phyloP scores from a whole-genome alignment of 2,113 vertebrate genomes.

The Coreoperca whiteheadi region DNA sequence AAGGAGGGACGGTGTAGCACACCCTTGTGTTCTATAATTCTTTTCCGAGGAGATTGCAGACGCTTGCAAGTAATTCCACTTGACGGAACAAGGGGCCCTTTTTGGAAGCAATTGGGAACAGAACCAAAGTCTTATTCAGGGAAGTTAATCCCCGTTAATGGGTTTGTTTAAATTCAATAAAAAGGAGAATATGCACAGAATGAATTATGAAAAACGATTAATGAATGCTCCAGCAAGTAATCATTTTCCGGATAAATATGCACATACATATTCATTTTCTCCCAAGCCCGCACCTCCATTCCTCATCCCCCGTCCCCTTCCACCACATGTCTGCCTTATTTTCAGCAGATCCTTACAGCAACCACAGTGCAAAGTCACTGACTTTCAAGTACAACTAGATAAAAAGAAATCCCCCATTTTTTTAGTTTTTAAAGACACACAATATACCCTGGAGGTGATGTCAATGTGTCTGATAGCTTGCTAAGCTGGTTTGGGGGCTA shows the following conservation, averaged over 20 bases:
- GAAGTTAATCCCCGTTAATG: slow-evolving; percentile 85
- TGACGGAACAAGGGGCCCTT: slow-evolving; percentile 77
- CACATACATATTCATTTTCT: slow-evolving; percentile 77
- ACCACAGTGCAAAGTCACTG: background rate
- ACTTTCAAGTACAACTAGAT: slow-evolving; percentile 14
- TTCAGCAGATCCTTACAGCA: slow-evolving; percentile 23
- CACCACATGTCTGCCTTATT: slow-evolving; percentile 27
- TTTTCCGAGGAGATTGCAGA: slow-evolving; percentile 76
- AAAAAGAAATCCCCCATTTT: background rate
- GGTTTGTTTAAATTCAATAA: slow-evolving; percentile 85
- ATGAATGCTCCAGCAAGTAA: slow-evolving; percentile 80
- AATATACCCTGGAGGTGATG: background rate
- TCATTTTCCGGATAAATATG: slow-evolving; percentile 81
- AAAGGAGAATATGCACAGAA: slow-evolving; percentile 77
- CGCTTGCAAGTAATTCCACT: slow-evolving; percentile 77
- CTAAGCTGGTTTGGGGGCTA: slow-evolving; percentile 19
- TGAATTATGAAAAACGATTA: slow-evolving; percentile 82
- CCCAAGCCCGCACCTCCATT: background rate
- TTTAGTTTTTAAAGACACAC: background rate
- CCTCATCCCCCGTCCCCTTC: background rate
- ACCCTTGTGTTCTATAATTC: slow-evolving; percentile 78
- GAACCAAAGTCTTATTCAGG: slow-evolving; percentile 82
- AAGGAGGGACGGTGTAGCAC: slow-evolving; percentile 60
- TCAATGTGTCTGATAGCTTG: slow-evolving; percentile 30
- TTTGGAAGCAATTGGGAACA: slow-evolving; percentile 78